Evolutionary conservation across 2,888 invertebrate genomes (phyloP), one percentile per base, ranked within the genome.

Genomic region (Trissoscelio sp.): DNA sequence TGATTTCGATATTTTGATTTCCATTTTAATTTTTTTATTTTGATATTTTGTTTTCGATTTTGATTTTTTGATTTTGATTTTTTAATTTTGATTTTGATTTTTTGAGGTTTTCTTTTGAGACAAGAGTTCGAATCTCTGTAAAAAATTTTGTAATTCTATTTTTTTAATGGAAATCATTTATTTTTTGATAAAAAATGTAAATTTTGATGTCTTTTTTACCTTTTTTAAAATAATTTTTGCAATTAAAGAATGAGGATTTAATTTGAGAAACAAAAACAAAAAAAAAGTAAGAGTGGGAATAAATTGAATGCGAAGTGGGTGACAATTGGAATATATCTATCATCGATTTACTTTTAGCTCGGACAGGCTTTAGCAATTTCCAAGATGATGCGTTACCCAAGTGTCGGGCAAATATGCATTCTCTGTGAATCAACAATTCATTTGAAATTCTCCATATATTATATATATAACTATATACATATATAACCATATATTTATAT

Each of bases 331-430:
- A 69, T 62, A 69, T 55, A 69, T 44, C 55, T 48, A n/a, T 81
- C 66, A 58, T 75, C 70, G 74, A 80, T 75, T 69, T 64, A 62
- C 39, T 55, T 74, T 62, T 37, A 53, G 48, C 62, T 66, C 22
- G 48, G 58, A 70, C 70, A 37, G 39, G 58, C 62, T 62, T 48
- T 57, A 64, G 44, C 57, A 81, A 73, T 81, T 81, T 73, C 62
- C 73, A 77, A 81, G 81, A 78, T 42, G 73, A 53, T 66, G 64
- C 51, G 46, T 64, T 72, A 58, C 53, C 53, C 39, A 42, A 81
- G 81, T 73, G 81, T 58, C 57, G 57, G 51, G 73, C 69, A 81
- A 81, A 81, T 78, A 78, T 53, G 55, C 81, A 69, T 73, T 66
- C 44, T 22, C 51, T 69, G 46, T 57, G 77, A 55, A 81, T 78